phyloP scores from a whole-genome alignment of 1,140 invertebrate genomes.

The Goniozus legneri region DNA sequence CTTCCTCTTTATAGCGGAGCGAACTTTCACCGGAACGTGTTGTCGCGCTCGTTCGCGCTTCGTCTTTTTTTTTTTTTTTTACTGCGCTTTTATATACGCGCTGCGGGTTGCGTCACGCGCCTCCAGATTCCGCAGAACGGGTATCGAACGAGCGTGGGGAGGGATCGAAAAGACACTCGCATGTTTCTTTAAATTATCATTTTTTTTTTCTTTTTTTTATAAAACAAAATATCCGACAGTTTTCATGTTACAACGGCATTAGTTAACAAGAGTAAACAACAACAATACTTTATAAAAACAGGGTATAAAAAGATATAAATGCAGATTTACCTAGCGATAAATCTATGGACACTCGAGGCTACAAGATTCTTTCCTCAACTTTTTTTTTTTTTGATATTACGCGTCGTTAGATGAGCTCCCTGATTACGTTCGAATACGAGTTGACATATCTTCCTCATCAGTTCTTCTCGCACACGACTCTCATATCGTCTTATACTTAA shows the following conservation, averaged over 20 bases:
- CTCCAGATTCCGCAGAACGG: too few species aligned
- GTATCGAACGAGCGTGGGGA: too few species aligned
- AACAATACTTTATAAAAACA: conserved; percentile 37
- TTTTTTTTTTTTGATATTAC: too few species aligned
- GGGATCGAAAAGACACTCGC: too few species aligned
- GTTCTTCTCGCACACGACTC: conserved; percentile 2
- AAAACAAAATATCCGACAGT: conserved; percentile 43
- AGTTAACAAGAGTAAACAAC: conserved; percentile 41
- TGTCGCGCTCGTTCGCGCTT: conserved; percentile 1
- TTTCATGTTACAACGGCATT: conserved; percentile 44
- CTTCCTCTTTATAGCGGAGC: too few species aligned
- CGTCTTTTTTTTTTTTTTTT: background rate
- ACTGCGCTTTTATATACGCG: background rate
- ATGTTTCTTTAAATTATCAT: background rate
- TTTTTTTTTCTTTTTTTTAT: background rate
- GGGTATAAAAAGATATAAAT: conserved; percentile 16
- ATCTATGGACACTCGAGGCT: background rate
- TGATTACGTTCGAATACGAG: too few species aligned
- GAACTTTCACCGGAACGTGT: too few species aligned
- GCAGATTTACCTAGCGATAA: background rate
- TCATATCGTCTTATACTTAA: conserved; percentile 9
- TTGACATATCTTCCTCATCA: too few species aligned
- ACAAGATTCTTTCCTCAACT: too few species aligned
- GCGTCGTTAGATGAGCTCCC: too few species aligned
- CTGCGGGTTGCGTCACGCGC: background rate